Base-by-base conservation (phyloP, 1,140 invertebrate species). In the Drosophila orena region DNA sequence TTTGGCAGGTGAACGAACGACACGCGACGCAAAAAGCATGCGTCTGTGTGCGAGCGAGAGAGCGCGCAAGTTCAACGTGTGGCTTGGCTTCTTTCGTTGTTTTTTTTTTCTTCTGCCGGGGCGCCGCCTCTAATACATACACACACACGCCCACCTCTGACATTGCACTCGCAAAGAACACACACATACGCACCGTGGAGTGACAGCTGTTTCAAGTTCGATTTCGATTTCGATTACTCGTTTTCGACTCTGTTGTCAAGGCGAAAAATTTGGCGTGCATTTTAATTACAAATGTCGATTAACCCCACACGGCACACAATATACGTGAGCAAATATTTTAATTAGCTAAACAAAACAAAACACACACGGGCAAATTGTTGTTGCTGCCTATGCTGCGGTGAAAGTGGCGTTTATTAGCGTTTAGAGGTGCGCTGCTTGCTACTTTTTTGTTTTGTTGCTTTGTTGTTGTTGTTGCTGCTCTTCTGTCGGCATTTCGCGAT, bases 1-100 rank as follows among this genome's bases (percentile, higher is more conserved):
- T 65, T 60, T 59, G 59, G 58, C 71, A 74, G 71, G 71, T 74
- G 71, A 74, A 74, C 70, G 70, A 73, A 73, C 71, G 71, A 73
- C 71, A 74, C 68, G 69, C 69, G 47, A 74, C 71, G 69, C 69
- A 73, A 61, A 72, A 73, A 72, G 55, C 64, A 66, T 50, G 46
- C 64, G 64, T 50, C 46, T 65, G 64, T 64, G 62, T 61, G 61
- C 20, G 61, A 37, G 44, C 35, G 44, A 34, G 59, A 34, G 46
- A 37, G 27, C 20, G 60, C 35, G 44, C 46, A 42, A 66, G 64
- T 68, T 68, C 64, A 66, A 58, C 56, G 56, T 58, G 56, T 68
- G 61, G 60, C 70, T 73, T 54, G 49, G 47, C 22, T 53, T 40
- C 14, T 15, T 38, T 50, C 14, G 34, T 30, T n/a, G 24, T 30